Percentiles rank a stretch among this genome's conserved stretches.
Conservation (phyloP, 2,888 invertebrate species). For the Latrodectus hesperus region DNA sequence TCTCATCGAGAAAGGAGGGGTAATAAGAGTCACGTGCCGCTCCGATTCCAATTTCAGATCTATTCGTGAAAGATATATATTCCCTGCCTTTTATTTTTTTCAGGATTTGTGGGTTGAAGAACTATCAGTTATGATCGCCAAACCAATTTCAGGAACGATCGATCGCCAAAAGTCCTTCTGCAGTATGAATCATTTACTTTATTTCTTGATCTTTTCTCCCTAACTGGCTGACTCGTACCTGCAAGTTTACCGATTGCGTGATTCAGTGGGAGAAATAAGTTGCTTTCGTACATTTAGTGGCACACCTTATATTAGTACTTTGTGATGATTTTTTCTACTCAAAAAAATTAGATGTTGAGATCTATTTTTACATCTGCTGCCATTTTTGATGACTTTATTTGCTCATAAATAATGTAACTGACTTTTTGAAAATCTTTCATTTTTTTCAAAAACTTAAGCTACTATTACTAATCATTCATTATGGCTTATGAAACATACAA, state of each 20-base stretch:
- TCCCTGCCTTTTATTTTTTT: conserved; percentile 42
- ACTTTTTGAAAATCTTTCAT: too few species aligned
- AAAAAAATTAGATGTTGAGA: too few species aligned
- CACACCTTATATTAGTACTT: too few species aligned
- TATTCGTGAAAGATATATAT: conserved; percentile 51
- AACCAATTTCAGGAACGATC: conserved; percentile 51
- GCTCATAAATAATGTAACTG: too few species aligned
- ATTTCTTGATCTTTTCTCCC: not conserved
- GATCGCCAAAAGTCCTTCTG: conserved; percentile 32
- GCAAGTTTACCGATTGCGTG: not conserved
- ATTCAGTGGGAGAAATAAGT: not conserved
- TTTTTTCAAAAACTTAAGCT: too few species aligned
- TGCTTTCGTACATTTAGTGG: not conserved
- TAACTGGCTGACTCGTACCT: conserved; percentile 4
- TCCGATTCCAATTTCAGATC: conserved; percentile 51
- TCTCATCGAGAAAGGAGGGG: conserved; percentile 20
- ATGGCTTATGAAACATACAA: too few species aligned
- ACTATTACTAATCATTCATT: too few species aligned
- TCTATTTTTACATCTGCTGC: too few species aligned
- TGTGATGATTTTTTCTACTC: too few species aligned
- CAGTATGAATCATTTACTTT: conserved; percentile 54
- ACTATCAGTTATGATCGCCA: conserved; percentile 32
- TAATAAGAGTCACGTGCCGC: conserved; percentile 32
- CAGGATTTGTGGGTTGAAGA: conserved; percentile 36
- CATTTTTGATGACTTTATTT: too few species aligned